Conservation (phyloP, 2,797 vertebrate genomes). For the Channallabes apus region DNA sequence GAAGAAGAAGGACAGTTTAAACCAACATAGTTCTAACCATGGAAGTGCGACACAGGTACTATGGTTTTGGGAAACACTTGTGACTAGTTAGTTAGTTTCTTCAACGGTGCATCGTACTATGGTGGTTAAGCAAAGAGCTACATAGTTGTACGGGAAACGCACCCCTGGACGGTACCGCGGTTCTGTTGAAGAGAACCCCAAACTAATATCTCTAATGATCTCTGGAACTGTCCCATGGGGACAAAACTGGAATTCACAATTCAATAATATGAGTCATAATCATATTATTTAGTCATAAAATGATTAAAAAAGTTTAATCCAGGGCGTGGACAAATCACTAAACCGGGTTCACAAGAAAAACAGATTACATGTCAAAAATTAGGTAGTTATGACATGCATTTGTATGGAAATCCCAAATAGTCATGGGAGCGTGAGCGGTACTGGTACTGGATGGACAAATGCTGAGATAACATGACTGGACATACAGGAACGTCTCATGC, state of each 20-base stretch:
- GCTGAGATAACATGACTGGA: not conserved
- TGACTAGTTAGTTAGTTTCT: no score
- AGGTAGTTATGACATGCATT: not conserved
- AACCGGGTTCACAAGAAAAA: not conserved
- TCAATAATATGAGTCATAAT: not conserved
- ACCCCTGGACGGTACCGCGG: not conserved
- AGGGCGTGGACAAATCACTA: not conserved
- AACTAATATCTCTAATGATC: not conserved
- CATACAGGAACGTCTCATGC: not conserved
- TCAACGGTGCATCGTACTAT: no score
- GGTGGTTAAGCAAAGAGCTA: no score
- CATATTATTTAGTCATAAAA: no score
- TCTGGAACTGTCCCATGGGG: not conserved
- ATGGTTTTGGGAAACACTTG: no score
- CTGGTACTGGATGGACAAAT: not conserved
- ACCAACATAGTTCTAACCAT: no score
- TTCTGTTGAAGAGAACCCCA: not conserved
- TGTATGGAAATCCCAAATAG: not conserved
- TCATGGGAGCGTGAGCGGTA: not conserved
- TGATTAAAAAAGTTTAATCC: no score
- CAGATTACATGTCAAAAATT: not conserved
- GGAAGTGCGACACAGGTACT: no score
- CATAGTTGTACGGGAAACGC: no score
- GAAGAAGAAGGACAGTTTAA: no score
- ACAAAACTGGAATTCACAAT: not conserved